Evolutionary conservation across 2,888 invertebrate species (phyloP), one percentile per base, ranked within the genome.

Genomic region (Caradrina clavipalpis): DNA sequence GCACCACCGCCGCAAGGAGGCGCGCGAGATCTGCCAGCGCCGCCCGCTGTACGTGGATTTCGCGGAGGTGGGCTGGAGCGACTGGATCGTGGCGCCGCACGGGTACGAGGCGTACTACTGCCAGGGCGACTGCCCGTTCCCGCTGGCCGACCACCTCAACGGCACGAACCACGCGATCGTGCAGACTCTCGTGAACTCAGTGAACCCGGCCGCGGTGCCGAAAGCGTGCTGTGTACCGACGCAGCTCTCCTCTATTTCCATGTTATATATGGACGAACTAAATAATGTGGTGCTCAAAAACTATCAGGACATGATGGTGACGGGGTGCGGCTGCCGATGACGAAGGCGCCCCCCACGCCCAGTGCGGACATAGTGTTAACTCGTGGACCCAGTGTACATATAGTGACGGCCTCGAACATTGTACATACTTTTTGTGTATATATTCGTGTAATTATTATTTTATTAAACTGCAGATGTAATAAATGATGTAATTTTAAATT

Each of bases 121-220:
- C 94, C 97, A 98, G 88, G 99, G 99, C 35, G 98, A 98, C 90
- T 99, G 99, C 93, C 98, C 98, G 59, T 99, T 98, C 92, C 99
- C 99, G 39, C 96, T 99, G 88, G 97, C 99, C 64, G 98, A 99
- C 87, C 98, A 99, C 94, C 96, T 99, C 65, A 99, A 99, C 96
- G 98, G 99, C 82, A 99, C 99, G 73, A 99, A 99, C 94, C 99
- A 99, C 96, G 99, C 99, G 82, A 99, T 99, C 88, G 98, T 99
- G 88, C 99, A 99, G 96, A 99, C 98, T 81, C 96, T 99, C 91
- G 98, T 99, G 89, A 98, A 99, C 96, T 98, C 98, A 80, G 98
- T 99, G 93, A 98, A 98, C 93, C 99, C 99, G 80, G 97, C 97
- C 85, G 97, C 97, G 81, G 99, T 99, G 91, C 99, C 99, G 60